Percentiles rank a stretch among this genome's conserved stretches.
Evolutionary conservation across 2,888 invertebrate species (phyloP).

Genomic region (Cryptocheilus praepositus): DNA sequence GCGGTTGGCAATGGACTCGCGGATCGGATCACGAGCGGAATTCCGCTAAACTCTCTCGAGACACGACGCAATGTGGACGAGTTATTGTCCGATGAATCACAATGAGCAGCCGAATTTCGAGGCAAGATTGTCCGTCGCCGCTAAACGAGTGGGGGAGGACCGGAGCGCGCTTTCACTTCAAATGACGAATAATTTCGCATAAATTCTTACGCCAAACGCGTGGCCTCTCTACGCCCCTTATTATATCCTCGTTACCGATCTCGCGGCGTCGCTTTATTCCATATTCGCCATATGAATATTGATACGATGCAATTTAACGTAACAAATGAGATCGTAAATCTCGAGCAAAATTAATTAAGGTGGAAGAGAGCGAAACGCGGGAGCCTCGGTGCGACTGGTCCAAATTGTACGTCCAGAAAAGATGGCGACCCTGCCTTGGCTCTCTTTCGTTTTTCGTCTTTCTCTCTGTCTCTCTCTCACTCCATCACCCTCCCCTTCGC

Average conservation of each 20-base stretch:
- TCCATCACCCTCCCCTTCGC: not conserved
- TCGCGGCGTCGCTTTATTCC: constrained; percentile 22
- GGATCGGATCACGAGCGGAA: no score
- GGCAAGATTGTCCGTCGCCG: not conserved
- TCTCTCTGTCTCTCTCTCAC: no score
- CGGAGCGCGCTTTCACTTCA: no score
- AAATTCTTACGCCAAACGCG: no score
- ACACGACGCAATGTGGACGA: no score
- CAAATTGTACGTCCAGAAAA: constrained; percentile 40
- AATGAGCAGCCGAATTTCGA: not conserved
- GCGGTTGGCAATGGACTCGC: no score
- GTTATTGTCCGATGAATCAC: not conserved
- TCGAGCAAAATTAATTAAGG: constrained; percentile 52
- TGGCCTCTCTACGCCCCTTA: no score
- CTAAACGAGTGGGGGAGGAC: not conserved
- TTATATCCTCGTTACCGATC: constrained; percentile 28
- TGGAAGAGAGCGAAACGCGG: constrained; percentile 25
- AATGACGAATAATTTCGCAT: no score
- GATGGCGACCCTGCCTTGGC: constrained; percentile 23
- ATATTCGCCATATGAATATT: constrained; percentile 47
- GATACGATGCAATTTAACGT: constrained; percentile 52
- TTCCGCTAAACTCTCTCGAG: no score
- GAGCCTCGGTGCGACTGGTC: constrained; percentile 20
- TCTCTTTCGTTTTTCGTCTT: not conserved
- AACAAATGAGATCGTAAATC: constrained; percentile 58